Evolutionary conservation across 2,888 invertebrate genomes (phyloP).

Genomic region (Ariolimax columbianus): DNA sequence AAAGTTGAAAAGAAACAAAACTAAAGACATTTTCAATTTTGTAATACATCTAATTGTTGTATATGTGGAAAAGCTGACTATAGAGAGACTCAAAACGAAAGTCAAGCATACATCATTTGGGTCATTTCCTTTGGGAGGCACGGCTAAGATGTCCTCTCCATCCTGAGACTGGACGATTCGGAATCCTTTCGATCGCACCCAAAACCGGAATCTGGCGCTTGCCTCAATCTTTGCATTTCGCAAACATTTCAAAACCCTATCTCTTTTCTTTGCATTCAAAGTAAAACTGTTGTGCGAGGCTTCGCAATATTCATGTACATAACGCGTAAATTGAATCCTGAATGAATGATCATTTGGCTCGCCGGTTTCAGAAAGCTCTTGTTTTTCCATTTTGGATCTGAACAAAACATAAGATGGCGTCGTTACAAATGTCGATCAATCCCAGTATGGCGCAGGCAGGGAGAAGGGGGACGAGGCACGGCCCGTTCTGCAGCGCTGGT

Average conservation of each 20-base stretch:
- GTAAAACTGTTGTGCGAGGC: slow-evolving; percentile 54
- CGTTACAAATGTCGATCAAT: slow-evolving; percentile 18
- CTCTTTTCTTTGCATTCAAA: slow-evolving; percentile 47
- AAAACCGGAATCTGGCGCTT: slow-evolving; percentile 57
- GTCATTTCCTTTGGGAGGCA: slow-evolving; percentile 53
- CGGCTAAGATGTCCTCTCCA: slow-evolving; percentile 54
- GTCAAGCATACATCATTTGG: slow-evolving; percentile 51
- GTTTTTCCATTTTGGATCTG: slow-evolving; percentile 37
- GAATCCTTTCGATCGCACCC: slow-evolving; percentile 57
- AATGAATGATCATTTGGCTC: slow-evolving; percentile 48
- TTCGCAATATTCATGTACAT: slow-evolving; percentile 48
- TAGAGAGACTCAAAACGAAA: not conserved
- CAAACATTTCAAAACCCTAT: slow-evolving; percentile 54
- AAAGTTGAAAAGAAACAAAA: too few relatives aligned
- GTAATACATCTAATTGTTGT: too few relatives aligned
- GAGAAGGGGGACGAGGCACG: not conserved
- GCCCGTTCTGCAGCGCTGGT: not conserved
- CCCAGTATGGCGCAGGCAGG: not conserved
- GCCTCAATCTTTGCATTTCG: slow-evolving; percentile 52
- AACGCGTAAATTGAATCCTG: slow-evolving; percentile 47
- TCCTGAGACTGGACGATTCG: slow-evolving; percentile 57
- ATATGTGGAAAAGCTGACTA: not conserved
- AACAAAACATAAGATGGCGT: slow-evolving; percentile 44
- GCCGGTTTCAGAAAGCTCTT: slow-evolving; percentile 5
- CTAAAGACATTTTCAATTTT: too few relatives aligned